These are phyloP conservation scores for Archilochus colubris DNA, from an alignment of 2,113 vertebrate genomes.

Conservation along the genomic window DNA sequence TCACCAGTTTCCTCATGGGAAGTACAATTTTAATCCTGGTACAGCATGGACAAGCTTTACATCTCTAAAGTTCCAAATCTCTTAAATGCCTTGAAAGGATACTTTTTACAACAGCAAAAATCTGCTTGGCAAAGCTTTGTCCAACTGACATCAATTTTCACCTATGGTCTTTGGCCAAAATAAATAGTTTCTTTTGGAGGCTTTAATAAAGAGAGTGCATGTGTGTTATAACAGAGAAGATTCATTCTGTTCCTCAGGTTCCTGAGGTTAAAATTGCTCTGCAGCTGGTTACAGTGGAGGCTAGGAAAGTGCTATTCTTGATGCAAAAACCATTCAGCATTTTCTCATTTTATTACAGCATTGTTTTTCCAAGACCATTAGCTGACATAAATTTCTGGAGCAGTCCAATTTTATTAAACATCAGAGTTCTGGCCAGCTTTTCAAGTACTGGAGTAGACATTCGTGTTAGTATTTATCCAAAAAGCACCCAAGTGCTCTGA, in stretches of 20 bases:
- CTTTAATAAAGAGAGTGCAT: not conserved
- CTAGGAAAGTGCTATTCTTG: not conserved
- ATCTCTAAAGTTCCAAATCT: not conserved
- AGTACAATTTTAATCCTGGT: not conserved
- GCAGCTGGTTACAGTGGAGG: not conserved
- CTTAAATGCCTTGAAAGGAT: not conserved
- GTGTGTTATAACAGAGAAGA: not conserved
- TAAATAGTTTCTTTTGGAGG: not conserved
- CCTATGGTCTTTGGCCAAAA: not conserved
- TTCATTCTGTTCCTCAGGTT: not conserved
- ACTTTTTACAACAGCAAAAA: not conserved
- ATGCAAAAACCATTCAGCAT: not conserved
- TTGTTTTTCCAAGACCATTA: not conserved
- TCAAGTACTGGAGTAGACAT: not conserved
- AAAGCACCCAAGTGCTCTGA: not conserved
- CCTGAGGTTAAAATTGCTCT: not conserved
- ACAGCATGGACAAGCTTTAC: not conserved
- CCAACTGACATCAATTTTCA: not conserved
- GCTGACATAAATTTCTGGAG: not conserved
- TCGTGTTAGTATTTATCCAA: not conserved
- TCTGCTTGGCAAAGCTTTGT: not conserved
- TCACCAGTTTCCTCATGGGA: not conserved
- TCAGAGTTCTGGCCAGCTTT: not conserved
- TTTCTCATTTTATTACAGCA: not conserved
- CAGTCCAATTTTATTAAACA: not conserved